These are phyloP conservation scores for Ennomos erosarius DNA, from an alignment of 2,888 invertebrate species.

Conservation along the genomic window DNA sequence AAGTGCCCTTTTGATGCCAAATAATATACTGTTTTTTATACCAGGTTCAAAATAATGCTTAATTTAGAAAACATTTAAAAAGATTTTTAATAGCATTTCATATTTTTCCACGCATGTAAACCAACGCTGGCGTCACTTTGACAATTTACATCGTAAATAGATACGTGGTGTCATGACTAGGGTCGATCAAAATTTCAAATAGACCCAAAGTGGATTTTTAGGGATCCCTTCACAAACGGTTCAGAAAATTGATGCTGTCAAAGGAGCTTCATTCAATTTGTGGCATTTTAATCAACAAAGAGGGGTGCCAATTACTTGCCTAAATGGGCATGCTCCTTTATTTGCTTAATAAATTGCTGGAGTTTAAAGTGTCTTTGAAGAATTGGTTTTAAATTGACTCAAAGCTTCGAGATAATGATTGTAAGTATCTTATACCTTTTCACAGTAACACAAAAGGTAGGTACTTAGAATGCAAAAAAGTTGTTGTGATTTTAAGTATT, in stretches of 20 bases:
- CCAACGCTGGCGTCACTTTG: slow-evolving; percentile 62
- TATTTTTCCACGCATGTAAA: slow-evolving; percentile 57
- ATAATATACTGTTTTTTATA: no score
- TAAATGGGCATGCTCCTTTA: slow-evolving; percentile 49
- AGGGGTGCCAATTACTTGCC: slow-evolving; percentile 45
- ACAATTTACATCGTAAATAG: slow-evolving; percentile 84
- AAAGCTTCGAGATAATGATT: no score
- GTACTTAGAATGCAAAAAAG: no score
- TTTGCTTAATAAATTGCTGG: slow-evolving; percentile 59
- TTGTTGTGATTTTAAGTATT: no score
- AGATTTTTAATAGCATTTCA: no score
- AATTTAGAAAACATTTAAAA: no score
- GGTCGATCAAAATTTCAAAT: slow-evolving; percentile 84
- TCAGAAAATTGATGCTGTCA: slow-evolving; percentile 83
- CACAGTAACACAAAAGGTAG: no score
- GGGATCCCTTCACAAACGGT: slow-evolving; percentile 72
- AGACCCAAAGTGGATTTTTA: slow-evolving; percentile 80
- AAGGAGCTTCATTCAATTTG: slow-evolving; percentile 79
- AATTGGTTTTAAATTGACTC: slow-evolving; percentile 36
- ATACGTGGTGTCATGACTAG: slow-evolving; percentile 79
- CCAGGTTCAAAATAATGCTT: no score
- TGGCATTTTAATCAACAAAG: slow-evolving; percentile 77
- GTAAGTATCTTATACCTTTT: no score
- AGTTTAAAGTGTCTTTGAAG: slow-evolving; percentile 35
- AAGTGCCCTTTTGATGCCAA: no score